These are phyloP conservation scores for Spodoptera frugiperda DNA, from an alignment of 1,140 invertebrate genomes.

Conservation along the genomic window DNA sequence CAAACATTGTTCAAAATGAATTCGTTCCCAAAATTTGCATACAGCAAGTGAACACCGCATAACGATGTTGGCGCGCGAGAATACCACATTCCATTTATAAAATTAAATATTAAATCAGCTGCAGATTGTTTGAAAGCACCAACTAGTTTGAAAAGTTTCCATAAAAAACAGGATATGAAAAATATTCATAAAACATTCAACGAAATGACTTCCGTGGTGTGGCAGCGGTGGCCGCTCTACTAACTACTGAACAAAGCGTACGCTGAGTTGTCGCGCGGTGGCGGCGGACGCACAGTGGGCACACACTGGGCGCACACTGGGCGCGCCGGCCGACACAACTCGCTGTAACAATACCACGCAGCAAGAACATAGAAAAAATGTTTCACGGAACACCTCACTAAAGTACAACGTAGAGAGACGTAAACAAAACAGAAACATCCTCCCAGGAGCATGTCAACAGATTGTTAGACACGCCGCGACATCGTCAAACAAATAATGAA, in stretches of 20 bases:
- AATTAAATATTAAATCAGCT: constrained; percentile 18
- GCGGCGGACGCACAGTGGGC: neutral
- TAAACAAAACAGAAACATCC: too few relatives aligned
- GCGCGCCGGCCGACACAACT: neutral
- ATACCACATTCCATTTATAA: constrained; percentile 1
- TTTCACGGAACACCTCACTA: too few relatives aligned
- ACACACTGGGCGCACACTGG: constrained; percentile 30
- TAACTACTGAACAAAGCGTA: constrained; percentile 27
- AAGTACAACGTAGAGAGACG: too few relatives aligned
- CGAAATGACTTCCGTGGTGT: constrained; percentile 21
- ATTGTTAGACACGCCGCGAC: neutral
- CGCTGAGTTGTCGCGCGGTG: constrained; percentile 1
- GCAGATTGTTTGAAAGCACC: constrained; percentile 22
- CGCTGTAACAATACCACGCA: neutral
- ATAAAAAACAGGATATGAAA: neutral
- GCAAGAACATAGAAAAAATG: neutral
- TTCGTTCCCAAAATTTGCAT: constrained; percentile 15
- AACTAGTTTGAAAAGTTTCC: constrained; percentile 26
- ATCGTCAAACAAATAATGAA: neutral
- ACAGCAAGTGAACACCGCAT: neutral
- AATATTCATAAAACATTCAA: constrained; percentile 24
- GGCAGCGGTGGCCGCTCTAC: neutral
- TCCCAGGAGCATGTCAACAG: neutral
- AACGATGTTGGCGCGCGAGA: constrained; percentile 19
- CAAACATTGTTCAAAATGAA: neutral